phyloP scores from a whole-genome alignment of 2,797 vertebrate genomes.

The Odontamblyopus lacepedii region DNA sequence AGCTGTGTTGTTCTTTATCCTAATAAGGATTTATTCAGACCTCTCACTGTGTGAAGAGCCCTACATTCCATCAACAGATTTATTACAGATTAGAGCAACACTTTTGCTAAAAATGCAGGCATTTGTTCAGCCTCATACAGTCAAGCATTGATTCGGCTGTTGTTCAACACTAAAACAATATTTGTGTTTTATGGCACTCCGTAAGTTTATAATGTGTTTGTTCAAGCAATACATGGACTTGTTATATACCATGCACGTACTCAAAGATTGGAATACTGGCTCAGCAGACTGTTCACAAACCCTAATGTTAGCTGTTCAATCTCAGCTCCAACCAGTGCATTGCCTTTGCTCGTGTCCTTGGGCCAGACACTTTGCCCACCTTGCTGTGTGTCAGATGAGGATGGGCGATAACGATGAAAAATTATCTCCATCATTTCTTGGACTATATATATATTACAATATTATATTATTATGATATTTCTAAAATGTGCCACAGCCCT shows the following conservation, averaged over 20 bases:
- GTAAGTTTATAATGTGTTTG: too few relatives aligned
- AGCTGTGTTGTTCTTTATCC: conserved; percentile 19
- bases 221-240: too few relatives aligned
- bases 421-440: neutral
- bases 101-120: neutral
- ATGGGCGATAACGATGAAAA: too few relatives aligned
- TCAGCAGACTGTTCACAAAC: neutral
- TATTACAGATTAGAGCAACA: conserved; percentile 16
- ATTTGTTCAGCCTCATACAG: neutral
- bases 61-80: conserved; percentile 36
- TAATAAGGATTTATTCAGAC: conserved; percentile 24
- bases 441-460: neutral
- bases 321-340: neutral
- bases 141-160: neutral
- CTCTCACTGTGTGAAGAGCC: conserved; percentile 37
- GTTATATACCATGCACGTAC: too few relatives aligned
- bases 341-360: too few relatives aligned
- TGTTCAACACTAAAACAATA: neutral
- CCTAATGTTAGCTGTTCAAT: neutral
- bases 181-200: neutral
- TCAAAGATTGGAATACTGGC: neutral
- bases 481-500: too few relatives aligned
- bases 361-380: too few relatives aligned
- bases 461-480: neutral
- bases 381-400: too few relatives aligned